Base-by-base conservation (phyloP, 2,888 invertebrate genomes). In the Parnassius mnemosyne region DNA sequence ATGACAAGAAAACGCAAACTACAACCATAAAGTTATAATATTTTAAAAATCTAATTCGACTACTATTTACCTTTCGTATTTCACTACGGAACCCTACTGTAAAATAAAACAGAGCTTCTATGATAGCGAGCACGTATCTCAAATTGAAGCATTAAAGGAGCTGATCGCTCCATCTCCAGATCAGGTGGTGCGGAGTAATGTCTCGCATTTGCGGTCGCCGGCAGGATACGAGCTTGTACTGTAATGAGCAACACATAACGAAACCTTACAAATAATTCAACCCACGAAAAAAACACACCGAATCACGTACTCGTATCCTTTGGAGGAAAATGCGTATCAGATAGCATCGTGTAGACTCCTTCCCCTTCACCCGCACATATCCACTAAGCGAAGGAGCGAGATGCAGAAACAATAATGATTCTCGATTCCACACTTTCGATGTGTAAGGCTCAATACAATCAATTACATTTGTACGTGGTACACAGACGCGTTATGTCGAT, bases 191-290 rank as follows among this genome's bases (percentile, higher is more conserved):
- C 77, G 67, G 74, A 77, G 83, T 86, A 85, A 88, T 87, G 88
- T 86, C 86, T 84, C 85, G 82, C 89, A 87, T 87, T 90, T 90
- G 89, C 87, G 89, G 89, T 89, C 84, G 74, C 79, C 74, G 82
- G 83, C 75, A 90, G 90, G 90, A 91, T 91, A 87, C 89, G 79
- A 76, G 83, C 89, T 84, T 87, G 90, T 89, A 85, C 83, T 77
- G 84, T 91, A 91, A 91, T 91, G 90, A 90, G 89, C 89, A 85
- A 86, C 89, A 87, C 85, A 89, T 89, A 89, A 88, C 81, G 90
- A 91, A 91, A 84, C 90, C 90, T 81, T 89, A 90, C 90, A 90
- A 91, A 90, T 89, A 89, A 90, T 88, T 88, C 87, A 78, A 88
- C 85, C 88, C 81, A 88, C 85, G 84, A 88, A 90, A 89, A 89